These are phyloP conservation scores for Pangasius larnaudii DNA, from an alignment of 2,797 vertebrate species.

Conservation along the genomic window DNA sequence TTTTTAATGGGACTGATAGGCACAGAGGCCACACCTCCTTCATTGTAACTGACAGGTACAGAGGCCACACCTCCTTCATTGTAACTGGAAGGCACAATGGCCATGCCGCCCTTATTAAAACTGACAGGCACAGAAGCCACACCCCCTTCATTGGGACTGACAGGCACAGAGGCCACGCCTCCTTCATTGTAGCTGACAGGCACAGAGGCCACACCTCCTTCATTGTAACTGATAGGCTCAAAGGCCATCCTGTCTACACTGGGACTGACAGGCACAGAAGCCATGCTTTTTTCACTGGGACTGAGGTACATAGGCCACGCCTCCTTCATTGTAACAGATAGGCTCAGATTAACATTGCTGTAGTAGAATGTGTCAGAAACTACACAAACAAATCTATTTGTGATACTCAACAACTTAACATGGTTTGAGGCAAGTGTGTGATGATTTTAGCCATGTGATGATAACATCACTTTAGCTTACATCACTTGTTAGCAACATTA, in stretches of 20 bases:
- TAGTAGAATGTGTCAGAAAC: not conserved
- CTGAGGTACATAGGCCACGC: not conserved
- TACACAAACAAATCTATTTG: slow-evolving; percentile 7
- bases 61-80: not conserved
- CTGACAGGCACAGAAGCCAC: not conserved
- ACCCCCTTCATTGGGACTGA: not conserved
- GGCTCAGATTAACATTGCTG: slow-evolving; percentile 6
- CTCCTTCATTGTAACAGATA: not conserved
- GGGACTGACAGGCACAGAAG: not conserved
- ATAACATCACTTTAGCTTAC: not conserved
- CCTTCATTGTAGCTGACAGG: not conserved
- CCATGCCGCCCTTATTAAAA: not conserved
- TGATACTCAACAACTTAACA: slow-evolving; percentile 6
- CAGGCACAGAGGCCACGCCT: not conserved
- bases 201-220: not conserved
- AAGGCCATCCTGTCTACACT: not conserved
- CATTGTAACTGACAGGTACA: not conserved
- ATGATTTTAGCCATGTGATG: not conserved
- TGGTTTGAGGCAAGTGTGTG: not conserved
- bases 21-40: not conserved
- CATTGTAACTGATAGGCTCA: not conserved
- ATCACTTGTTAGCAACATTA: not conserved
- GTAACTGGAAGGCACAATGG: too few relatives aligned
- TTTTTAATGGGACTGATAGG: not conserved
- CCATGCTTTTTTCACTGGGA: not conserved